Percentiles rank a stretch among this genome's conserved stretches.
Evolutionary conservation across 2,113 vertebrate genomes (phyloP).

Genomic region (Galeopterus variegatus): DNA sequence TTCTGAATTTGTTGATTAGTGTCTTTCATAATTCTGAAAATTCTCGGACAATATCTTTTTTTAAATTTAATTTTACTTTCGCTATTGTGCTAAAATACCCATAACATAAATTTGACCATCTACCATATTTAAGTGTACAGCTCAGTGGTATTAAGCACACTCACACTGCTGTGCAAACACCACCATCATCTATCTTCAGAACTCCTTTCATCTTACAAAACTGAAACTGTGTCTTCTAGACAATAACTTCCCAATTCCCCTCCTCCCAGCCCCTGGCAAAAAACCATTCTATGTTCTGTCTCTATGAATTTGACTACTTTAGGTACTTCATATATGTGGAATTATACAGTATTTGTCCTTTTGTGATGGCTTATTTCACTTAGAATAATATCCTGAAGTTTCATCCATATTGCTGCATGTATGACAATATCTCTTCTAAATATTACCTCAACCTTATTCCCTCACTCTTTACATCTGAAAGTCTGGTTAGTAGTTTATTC

Average conservation of each 20-base stretch:
- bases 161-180: neutral
- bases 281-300: neutral
- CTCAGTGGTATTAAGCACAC: too few relatives aligned
- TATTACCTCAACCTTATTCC: neutral
- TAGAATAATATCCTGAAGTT: neutral
- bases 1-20: neutral
- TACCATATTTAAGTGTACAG: neutral
- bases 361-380: neutral
- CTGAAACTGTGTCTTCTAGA: neutral
- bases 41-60: neutral
- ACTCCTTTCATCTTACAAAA: neutral
- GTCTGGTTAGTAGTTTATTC: neutral
- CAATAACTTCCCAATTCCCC: accelerated
- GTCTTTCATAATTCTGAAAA: neutral
- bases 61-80: neutral
- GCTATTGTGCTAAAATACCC: neutral
- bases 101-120: neutral
- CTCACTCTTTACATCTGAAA: neutral
- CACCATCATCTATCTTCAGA: neutral
- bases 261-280: too few relatives aligned
- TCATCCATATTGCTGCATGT: too few relatives aligned
- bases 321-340: neutral
- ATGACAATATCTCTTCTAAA: neutral
- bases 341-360: neutral
- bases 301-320: neutral